phyloP scores from a whole-genome alignment of 2,888 invertebrate genomes.

The Drosophila cracens region DNA sequence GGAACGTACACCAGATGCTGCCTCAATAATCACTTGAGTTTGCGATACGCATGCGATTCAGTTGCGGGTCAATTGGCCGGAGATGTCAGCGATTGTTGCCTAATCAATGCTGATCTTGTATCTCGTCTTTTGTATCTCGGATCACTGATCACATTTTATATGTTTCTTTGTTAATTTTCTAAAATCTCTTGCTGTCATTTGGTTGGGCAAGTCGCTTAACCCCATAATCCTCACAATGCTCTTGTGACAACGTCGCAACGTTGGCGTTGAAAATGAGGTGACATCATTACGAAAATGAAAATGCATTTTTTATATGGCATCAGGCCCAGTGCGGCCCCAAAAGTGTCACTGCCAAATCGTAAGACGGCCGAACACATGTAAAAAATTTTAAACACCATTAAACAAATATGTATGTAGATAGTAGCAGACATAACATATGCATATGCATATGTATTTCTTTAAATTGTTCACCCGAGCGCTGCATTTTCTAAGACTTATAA shows the following conservation, averaged over 20 bases:
- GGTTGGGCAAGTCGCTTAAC: slow-evolving; percentile 46
- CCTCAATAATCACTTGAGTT: slow-evolving; percentile 64
- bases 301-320: slow-evolving; percentile 53
- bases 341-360: slow-evolving; percentile 40
- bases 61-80: slow-evolving; percentile 55
- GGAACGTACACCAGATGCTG: slow-evolving; percentile 21
- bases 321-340: slow-evolving; percentile 27
- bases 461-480: not conserved
- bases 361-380: slow-evolving; percentile 7
- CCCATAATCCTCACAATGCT: slow-evolving; percentile 58
- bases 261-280: slow-evolving; percentile 48
- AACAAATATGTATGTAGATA: not conserved
- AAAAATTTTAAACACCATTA: slow-evolving; percentile 7
- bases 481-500: not conserved
- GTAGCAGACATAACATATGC: not conserved
- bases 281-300: slow-evolving; percentile 60
- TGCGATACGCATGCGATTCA: slow-evolving; percentile 45
- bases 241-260: slow-evolving; percentile 19
- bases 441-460: not conserved
- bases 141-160: slow-evolving; percentile 1
- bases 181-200: slow-evolving; percentile 15
- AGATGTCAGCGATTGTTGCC: slow-evolving; percentile 41
- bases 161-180: slow-evolving; percentile 12
- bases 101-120: slow-evolving; percentile 31
- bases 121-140: not conserved